These are phyloP conservation scores for Geodia barretti DNA, from an alignment of 37 sponge, comb jelly and placozoan genomes.

Conservation along the genomic window DNA sequence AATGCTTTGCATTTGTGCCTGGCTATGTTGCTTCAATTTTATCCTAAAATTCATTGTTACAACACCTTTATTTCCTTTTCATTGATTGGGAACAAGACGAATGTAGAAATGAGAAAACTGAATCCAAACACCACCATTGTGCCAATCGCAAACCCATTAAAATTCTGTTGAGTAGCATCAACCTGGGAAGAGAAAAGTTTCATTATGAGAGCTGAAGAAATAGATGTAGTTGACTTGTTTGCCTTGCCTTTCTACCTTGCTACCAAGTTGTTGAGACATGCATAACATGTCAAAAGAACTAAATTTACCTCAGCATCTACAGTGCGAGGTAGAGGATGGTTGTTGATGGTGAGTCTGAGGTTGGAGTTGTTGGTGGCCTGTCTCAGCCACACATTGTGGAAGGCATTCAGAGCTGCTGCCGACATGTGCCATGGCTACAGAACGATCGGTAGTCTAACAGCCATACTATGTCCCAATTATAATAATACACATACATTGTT, in stretches of 20 bases:
- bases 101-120: conserved; percentile 79
- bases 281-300: neutral
- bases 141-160: conserved; percentile 64
- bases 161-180: conserved; percentile 19
- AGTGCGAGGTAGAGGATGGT: conserved; percentile 74
- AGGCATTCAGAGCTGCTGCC: conserved; percentile 69
- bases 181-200: conserved; percentile 30
- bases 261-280: too few relatives aligned
- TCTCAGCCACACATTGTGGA: conserved; percentile 48
- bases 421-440: conserved; percentile 59
- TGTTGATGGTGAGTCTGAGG: conserved; percentile 54
- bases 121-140: conserved; percentile 64
- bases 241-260: too few relatives aligned
- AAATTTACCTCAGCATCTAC: conserved; percentile 21
- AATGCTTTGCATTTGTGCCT: too few relatives aligned
- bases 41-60: too few relatives aligned
- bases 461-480: neutral
- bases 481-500: conserved; percentile 7
- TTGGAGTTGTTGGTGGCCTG: conserved; percentile 5
- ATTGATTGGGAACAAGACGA: conserved; percentile 71
- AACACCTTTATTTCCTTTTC: conserved; percentile 81
- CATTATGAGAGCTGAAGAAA: neutral
- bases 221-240: neutral
- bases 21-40: too few relatives aligned
- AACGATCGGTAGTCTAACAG: neutral